Evolutionary conservation across 1,140 invertebrate species (phyloP).

Genomic region (Heliconius nattereri): DNA sequence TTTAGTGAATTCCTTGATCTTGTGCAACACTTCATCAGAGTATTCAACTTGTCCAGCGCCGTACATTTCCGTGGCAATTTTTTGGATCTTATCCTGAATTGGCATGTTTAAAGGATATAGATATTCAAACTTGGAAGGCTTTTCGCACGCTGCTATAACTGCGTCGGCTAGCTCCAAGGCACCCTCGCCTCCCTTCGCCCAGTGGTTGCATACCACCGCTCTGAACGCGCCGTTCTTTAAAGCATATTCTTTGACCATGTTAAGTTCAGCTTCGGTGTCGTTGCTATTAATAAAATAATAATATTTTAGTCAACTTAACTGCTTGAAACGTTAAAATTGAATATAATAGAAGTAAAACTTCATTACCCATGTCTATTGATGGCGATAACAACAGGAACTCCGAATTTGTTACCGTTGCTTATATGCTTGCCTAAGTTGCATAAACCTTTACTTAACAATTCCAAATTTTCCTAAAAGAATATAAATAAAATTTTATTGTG

Average conservation of each 20-base stretch:
- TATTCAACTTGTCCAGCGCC: conserved; percentile 94
- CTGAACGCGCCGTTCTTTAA: conserved; percentile 90
- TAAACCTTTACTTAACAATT: conserved; percentile 93
- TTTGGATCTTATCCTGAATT: conserved; percentile 94
- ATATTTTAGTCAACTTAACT: not conserved
- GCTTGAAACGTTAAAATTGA: not conserved
- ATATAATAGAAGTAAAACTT: not conserved
- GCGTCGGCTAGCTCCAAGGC: conserved; percentile 93
- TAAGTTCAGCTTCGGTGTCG: conserved; percentile 93
- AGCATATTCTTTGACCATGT: conserved; percentile 88
- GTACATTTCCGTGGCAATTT: conserved; percentile 96
- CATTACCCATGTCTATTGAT: conserved; percentile 93
- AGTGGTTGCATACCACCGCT: conserved; percentile 94
- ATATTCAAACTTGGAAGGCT: conserved; percentile 85
- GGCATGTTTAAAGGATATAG: conserved; percentile 91
- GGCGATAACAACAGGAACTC: conserved; percentile 97
- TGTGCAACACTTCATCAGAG: conserved; percentile 84
- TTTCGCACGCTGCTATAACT: conserved; percentile 88
- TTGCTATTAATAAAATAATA: conserved; percentile 81
- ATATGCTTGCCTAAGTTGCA: conserved; percentile 97
- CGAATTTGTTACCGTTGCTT: conserved; percentile 93
- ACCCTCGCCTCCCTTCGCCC: conserved; percentile 94
- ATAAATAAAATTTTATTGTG: conserved; percentile 18
- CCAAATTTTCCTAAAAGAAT: conserved; percentile 89
- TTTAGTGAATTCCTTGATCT: conserved; percentile 85